These are phyloP conservation scores for Orthonychiurus folsomi DNA, from an alignment of 2,888 invertebrate genomes.

Conservation along the genomic window DNA sequence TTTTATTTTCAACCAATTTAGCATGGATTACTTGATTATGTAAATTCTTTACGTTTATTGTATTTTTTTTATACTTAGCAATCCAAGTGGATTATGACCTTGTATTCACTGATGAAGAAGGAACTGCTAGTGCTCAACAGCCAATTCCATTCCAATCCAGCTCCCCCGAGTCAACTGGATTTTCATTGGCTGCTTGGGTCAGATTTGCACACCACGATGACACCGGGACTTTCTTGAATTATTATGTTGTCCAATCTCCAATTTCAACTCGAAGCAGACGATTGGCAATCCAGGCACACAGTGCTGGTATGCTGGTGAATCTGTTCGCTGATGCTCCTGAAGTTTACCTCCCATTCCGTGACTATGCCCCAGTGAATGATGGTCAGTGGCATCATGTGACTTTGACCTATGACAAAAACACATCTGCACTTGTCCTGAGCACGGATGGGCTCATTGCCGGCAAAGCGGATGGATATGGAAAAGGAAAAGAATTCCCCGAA, in stretches of 20 bases:
- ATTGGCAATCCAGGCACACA: conserved; percentile 81
- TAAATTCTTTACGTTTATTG: conserved; percentile 18
- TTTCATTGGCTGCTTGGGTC: conserved; percentile 80
- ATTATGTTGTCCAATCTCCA: conserved; percentile 69
- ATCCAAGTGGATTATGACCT: conserved; percentile 96
- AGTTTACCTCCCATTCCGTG: conserved; percentile 79
- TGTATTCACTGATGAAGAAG: conserved; percentile 77
- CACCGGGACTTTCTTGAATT: conserved; percentile 85
- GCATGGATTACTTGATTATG: conserved; percentile 13
- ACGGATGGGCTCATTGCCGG: conserved; percentile 94
- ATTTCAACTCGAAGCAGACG: conserved; percentile 49
- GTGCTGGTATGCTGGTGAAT: conserved; percentile 84
- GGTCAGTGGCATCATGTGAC: conserved; percentile 96
- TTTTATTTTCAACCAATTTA: neutral
- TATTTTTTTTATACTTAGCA: conserved; percentile 55
- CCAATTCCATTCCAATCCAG: conserved; percentile 77
- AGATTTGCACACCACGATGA: conserved; percentile 86
- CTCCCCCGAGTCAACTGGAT: conserved; percentile 43
- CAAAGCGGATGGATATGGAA: conserved; percentile 78
- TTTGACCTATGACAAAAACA: conserved; percentile 83
- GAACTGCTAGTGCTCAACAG: conserved; percentile 83
- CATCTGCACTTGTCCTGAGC: conserved; percentile 76
- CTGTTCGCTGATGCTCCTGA: conserved; percentile 80
- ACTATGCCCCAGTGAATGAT: conserved; percentile 87
- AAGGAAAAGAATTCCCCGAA: conserved; percentile 68